These are phyloP conservation scores for Carterocephalus palaemon DNA, from an alignment of 2,888 invertebrate species.

Conservation along the genomic window DNA sequence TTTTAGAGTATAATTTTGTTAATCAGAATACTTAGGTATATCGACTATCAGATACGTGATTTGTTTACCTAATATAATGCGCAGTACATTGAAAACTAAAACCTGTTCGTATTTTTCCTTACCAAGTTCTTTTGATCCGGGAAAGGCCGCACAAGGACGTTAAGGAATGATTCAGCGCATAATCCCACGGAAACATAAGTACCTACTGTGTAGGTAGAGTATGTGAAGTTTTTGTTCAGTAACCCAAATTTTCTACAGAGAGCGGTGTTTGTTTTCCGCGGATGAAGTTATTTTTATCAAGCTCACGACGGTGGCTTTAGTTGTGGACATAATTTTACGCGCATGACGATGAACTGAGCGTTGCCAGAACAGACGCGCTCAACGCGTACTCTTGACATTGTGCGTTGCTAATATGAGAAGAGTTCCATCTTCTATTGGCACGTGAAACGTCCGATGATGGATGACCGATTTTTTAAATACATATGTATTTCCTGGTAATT, in stretches of 20 bases:
- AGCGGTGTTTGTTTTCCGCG: constrained; percentile 2
- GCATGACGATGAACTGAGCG: constrained; percentile 25
- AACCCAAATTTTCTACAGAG: neutral
- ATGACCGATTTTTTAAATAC: constrained; percentile 6
- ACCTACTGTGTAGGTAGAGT: too few species aligned
- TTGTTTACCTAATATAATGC: too few species aligned
- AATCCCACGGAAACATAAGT: constrained; percentile 1
- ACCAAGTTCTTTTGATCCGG: neutral
- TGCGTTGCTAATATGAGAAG: constrained; percentile 46
- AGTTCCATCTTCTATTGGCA: constrained; percentile 47
- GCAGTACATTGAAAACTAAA: too few species aligned
- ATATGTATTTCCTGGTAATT: constrained; percentile 21
- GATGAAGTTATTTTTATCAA: constrained; percentile 27
- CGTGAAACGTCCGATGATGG: constrained; percentile 32
- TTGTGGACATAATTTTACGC: constrained; percentile 27
- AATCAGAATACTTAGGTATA: too few species aligned
- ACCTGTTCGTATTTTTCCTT: too few species aligned
- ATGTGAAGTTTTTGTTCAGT: neutral
- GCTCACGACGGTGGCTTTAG: constrained; percentile 5
- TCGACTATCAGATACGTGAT: too few species aligned
- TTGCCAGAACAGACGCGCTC: constrained; percentile 21
- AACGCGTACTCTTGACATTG: constrained; percentile 71
- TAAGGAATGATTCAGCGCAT: neutral
- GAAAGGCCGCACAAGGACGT: neutral
- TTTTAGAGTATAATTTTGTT: too few species aligned